phyloP scores from a whole-genome alignment of 1,140 invertebrate species.

The Pachyrhynchus sulphureomaculatus region DNA sequence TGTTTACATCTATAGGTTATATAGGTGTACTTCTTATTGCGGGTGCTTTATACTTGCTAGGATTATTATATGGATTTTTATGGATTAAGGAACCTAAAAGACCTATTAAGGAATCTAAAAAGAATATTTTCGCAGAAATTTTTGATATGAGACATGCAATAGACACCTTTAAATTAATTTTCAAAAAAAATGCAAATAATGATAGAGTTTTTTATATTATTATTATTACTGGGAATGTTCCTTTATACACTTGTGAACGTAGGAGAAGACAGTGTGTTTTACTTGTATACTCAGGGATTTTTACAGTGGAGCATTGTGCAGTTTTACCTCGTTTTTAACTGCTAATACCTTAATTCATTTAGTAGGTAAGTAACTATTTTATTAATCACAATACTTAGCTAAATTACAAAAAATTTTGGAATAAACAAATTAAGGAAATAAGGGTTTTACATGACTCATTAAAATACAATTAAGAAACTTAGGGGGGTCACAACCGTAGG shows the following conservation, averaged over 20 bases:
- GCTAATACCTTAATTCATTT: conserved; percentile 44
- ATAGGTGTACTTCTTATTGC: conserved; percentile 40
- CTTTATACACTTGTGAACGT: conserved; percentile 36
- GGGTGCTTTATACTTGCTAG: conserved; percentile 35
- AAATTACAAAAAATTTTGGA: no score
- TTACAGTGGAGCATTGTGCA: conserved; percentile 42
- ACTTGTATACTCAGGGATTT: conserved; percentile 33
- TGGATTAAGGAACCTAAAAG: conserved; percentile 45
- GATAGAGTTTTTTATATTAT: conserved; percentile 37
- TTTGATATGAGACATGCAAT: conserved; percentile 46
- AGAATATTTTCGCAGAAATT: conserved; percentile 40
- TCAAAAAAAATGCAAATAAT: conserved; percentile 37
- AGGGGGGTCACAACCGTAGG: no score
- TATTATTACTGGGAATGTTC: conserved; percentile 40
- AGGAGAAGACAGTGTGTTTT: conserved; percentile 41
- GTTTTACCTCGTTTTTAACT: conserved; percentile 39
- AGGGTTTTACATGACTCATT: no score
- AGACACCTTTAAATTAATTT: conserved; percentile 44
- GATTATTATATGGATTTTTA: conserved; percentile 43
- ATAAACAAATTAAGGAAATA: no score
- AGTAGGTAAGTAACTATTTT: conserved; percentile 41
- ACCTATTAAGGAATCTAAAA: conserved; percentile 26
- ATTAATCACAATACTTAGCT: no score
- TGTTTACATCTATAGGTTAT: conserved; percentile 43
- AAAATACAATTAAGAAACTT: no score